Evolutionary conservation across 2,113 vertebrate species (phyloP).

Genomic region (Campylomormyrus tamandua): DNA sequence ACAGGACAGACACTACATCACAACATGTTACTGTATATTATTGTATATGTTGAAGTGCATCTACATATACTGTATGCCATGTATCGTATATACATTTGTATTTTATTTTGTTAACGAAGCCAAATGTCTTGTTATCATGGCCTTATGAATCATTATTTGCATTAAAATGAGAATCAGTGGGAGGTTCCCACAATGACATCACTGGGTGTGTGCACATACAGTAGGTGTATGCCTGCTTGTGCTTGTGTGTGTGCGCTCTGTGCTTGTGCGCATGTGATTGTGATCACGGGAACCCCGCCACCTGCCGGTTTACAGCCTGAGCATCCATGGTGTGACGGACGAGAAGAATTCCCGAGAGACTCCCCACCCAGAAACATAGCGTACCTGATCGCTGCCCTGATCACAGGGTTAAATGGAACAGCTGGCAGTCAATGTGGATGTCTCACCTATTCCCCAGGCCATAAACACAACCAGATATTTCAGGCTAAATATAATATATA

Average conservation of each 20-base stretch:
- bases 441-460: neutral
- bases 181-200: neutral
- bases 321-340: neutral
- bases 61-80: neutral
- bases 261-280: neutral
- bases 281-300: neutral
- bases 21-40: neutral
- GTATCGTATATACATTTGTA: neutral
- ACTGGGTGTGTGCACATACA: too few relatives aligned
- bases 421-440: neutral
- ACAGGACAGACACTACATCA: neutral
- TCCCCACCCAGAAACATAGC: neutral
- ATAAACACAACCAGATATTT: neutral
- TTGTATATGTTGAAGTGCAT: neutral
- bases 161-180: neutral
- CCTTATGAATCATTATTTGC: neutral
- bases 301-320: neutral
- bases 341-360: neutral
- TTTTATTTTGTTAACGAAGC: neutral
- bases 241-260: neutral
- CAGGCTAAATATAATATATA: neutral
- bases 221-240: neutral
- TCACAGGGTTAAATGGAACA: neutral
- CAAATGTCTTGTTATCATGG: neutral
- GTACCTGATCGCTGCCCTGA: neutral